Evolutionary conservation across 2,113 vertebrate genomes (phyloP), one percentile per base, ranked within the genome.

Genomic region (Lucifuga dentata): DNA sequence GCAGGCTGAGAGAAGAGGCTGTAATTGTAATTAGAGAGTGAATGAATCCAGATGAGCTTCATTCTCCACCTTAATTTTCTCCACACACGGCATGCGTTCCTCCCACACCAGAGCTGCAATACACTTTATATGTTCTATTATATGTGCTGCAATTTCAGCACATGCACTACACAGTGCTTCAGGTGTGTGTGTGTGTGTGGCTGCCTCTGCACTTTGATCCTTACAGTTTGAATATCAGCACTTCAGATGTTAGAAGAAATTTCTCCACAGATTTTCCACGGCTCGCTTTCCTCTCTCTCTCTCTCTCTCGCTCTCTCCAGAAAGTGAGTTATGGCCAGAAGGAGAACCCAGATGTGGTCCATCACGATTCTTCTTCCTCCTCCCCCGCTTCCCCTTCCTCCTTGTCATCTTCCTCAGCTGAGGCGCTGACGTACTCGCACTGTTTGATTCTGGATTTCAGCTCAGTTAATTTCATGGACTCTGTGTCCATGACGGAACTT

Each of bases 361-460:
- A 23, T 5, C n/a, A n/a, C n/a, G n/a, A n/a, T n/a, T n/a, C n/a
- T n/a, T n/a, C n/a, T n/a, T n/a, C n/a, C n/a, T n/a, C n/a, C n/a
- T n/a, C n/a, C n/a, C n/a, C 45, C 4, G 26, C 15, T n/a, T 29
- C 15, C 48, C 32, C 48, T 24, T 2, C 73, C 15, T 57, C 62
- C 7, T 48, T 20, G 1, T 35, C 51, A 20, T 60, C 65, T 29
- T 60, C 49, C 70, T 89, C 52, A 90, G 85, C 26, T 71, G 92
- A 66, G 79, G 85, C 23, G 78, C 83, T 38, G 84, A 6, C 13
- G 20, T 35, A 52, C 11, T 83, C 92, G 66, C 88, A 94, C 0
- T 70, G 88, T 0, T 11, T 96, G 19, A 49, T 97, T 80, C 86
- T 97, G 75, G 94, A 97, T 68, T 79, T 96, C 63, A 89, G 93